Evolutionary conservation across 2,888 invertebrate genomes (phyloP).

Genomic region (Zaprionus bogoriensis): DNA sequence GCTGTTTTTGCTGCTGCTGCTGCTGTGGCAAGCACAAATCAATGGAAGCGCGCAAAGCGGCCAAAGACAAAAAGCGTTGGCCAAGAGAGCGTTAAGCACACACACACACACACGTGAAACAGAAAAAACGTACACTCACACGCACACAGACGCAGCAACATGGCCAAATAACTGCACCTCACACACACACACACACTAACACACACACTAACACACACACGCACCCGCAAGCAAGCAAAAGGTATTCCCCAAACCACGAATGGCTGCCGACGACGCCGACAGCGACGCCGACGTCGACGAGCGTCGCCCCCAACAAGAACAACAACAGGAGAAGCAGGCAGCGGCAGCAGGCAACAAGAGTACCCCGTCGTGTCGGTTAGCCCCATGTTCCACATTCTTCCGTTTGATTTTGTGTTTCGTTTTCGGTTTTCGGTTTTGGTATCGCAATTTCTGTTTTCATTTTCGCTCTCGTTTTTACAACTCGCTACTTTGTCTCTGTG

Average conservation of each 20-base stretch:
- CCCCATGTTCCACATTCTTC: constrained; percentile 76
- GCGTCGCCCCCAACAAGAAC: constrained; percentile 51
- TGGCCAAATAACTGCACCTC: constrained; percentile 71
- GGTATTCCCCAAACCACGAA: constrained; percentile 76
- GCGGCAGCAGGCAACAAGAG: constrained; percentile 19
- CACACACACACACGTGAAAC: constrained; percentile 5
- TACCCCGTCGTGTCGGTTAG: constrained; percentile 20
- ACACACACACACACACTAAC: constrained; percentile 20
- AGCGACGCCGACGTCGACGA: constrained; percentile 38
- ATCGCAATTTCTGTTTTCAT: constrained; percentile 64
- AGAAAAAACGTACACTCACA: constrained; percentile 2
- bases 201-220: too few species aligned
- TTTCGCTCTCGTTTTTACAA: constrained; percentile 74
- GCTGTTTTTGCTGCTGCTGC: constrained; percentile 17
- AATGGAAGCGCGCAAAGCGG: constrained; percentile 49
- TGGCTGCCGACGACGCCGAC: constrained; percentile 38
- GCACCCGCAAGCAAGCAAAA: constrained; percentile 43
- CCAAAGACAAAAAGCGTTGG: constrained; percentile 33
- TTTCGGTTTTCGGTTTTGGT: constrained; percentile 24
- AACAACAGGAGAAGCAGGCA: neutral
- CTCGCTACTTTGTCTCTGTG: constrained; percentile 39
- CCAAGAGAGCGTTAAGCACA: constrained; percentile 46
- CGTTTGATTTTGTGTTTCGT: constrained; percentile 41
- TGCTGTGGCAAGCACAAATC: constrained; percentile 58
- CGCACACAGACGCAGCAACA: constrained; percentile 34